Percentiles rank a stretch among this genome's conserved stretches.
Conservation (phyloP, 2,113 vertebrate genomes). For the Tyto alba region DNA sequence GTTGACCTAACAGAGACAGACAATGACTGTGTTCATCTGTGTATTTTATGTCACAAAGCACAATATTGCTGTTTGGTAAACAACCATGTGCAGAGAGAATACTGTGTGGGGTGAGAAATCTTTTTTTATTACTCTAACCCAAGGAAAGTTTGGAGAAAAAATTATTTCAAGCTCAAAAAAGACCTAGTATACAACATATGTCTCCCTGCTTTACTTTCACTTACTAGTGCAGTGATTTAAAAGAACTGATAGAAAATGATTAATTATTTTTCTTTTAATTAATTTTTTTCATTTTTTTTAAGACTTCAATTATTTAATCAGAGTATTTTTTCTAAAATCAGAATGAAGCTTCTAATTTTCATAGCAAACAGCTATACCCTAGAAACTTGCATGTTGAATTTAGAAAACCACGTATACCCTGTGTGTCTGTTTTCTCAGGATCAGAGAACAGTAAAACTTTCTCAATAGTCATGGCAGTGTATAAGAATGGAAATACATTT, state of each 20-base stretch:
- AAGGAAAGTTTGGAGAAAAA: background rate
- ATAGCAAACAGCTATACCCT: background rate
- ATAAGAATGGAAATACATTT: background rate
- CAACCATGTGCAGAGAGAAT: background rate
- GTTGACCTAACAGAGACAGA: background rate
- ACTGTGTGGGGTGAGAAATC: rapidly evolving
- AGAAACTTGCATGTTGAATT: background rate
- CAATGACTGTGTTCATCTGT: background rate
- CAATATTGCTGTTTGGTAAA: background rate
- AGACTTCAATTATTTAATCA: background rate
- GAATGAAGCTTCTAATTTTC: background rate
- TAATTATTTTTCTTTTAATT: rapidly evolving
- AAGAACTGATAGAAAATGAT: background rate
- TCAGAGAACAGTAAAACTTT: background rate
- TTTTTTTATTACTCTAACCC: background rate
- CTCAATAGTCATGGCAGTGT: background rate
- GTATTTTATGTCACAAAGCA: background rate
- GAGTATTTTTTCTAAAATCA: background rate
- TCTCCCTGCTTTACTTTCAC: background rate
- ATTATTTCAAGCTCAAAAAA: background rate
- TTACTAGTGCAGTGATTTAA: background rate
- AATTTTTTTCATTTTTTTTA: background rate
- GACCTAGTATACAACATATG: background rate
- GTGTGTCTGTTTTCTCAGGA: background rate
- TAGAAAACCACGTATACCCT: background rate